phyloP scores from a whole-genome alignment of 2,113 vertebrate genomes.

The Ptyas mucosa region DNA sequence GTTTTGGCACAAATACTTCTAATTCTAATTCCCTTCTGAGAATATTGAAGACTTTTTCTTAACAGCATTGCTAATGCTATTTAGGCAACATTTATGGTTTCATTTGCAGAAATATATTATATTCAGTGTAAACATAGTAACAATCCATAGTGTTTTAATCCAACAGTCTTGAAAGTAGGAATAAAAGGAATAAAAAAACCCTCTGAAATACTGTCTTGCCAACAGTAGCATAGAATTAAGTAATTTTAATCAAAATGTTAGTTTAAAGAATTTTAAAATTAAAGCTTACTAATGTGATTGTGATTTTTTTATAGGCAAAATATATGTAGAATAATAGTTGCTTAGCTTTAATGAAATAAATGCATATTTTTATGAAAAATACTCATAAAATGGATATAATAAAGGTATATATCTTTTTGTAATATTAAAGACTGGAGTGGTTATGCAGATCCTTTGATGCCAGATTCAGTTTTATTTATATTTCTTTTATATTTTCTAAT shows the following conservation, averaged over 20 bases:
- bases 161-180: slow-evolving; percentile 41
- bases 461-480: not conserved
- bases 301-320: slow-evolving; percentile 46
- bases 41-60: slow-evolving; percentile 22
- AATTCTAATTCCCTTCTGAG: slow-evolving; percentile 23
- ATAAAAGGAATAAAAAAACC: slow-evolving; percentile 17
- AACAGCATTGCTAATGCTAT: not conserved
- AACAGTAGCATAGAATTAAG: slow-evolving; percentile 29
- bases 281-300: slow-evolving; percentile 45
- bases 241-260: slow-evolving; percentile 31
- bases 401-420: not conserved
- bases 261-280: slow-evolving; percentile 39
- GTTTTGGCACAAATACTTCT: slow-evolving; percentile 32
- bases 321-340: slow-evolving; percentile 44
- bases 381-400: slow-evolving; percentile 5
- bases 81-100: not conserved
- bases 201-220: not conserved
- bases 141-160: slow-evolving; percentile 33
- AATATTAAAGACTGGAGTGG: not conserved
- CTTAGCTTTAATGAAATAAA: slow-evolving; percentile 37
- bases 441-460: not conserved
- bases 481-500: not conserved
- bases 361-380: slow-evolving; percentile 39
- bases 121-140: slow-evolving; percentile 27
- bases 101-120: slow-evolving; percentile 25